These are phyloP conservation scores for Choloepus hoffmanni DNA, from an alignment of 2,113 vertebrate genomes.

Conservation along the genomic window DNA sequence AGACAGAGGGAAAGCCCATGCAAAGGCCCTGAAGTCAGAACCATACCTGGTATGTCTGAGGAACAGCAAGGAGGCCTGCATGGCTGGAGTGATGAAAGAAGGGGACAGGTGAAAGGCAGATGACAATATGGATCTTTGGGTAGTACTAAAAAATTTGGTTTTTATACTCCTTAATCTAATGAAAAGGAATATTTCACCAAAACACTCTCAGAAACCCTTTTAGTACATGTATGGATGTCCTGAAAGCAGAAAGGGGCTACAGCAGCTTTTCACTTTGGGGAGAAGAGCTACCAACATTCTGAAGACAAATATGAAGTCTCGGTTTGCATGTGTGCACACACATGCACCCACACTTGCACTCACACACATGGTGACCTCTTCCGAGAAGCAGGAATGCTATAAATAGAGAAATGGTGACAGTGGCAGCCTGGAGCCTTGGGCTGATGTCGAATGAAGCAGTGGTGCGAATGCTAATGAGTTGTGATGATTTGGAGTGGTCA, in stretches of 20 bases:
- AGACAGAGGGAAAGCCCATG: background rate
- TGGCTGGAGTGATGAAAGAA: background rate
- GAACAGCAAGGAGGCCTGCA: background rate
- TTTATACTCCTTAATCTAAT: background rate
- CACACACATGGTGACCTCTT: background rate
- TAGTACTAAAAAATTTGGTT: background rate
- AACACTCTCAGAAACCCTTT: background rate
- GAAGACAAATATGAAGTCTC: background rate
- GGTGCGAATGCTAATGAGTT: slow-evolving; percentile 97
- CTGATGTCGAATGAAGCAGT: slow-evolving; percentile 88
- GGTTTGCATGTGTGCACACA: fast-evolving
- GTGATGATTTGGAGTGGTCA: slow-evolving; percentile 96
- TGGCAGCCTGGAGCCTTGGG: slow-evolving; percentile 88
- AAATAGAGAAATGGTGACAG: background rate
- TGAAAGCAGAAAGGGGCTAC: background rate
- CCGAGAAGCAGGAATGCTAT: background rate
- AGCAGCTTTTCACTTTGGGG: background rate
- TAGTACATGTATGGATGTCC: fast-evolving
- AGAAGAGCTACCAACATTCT: background rate
- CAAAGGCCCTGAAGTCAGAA: background rate
- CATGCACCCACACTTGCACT: fast-evolving
- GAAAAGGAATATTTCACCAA: background rate
- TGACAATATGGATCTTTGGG: fast-evolving
- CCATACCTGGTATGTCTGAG: background rate
- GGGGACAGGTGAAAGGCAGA: background rate